Conservation (phyloP, 2,113 vertebrate species). For the Tretioscincus oriximinensis region DNA sequence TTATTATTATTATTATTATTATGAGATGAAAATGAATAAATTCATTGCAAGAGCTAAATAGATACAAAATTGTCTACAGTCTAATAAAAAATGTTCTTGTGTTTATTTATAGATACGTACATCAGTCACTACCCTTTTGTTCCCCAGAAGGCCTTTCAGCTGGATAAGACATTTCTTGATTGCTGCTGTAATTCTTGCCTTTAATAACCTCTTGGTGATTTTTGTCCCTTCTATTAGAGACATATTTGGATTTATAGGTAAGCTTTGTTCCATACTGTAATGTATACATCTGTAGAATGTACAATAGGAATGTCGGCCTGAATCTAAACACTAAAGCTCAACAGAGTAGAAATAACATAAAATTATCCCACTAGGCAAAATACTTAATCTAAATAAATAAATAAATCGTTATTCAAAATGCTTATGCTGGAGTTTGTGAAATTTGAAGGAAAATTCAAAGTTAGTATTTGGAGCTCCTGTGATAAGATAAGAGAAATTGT, state of each 20-base stretch:
- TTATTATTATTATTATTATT: too few relatives aligned
- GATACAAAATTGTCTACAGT: not conserved
- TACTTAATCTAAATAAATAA: not conserved
- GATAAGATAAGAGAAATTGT: too few relatives aligned
- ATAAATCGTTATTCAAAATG: not conserved
- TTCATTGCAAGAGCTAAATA: conserved; percentile 25
- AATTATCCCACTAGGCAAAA: not conserved
- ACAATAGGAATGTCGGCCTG: not conserved
- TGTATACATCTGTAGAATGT: not conserved
- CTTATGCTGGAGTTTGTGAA: not conserved
- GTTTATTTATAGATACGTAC: conserved; percentile 85
- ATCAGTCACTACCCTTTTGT: conserved; percentile 86
- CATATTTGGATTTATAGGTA: conserved; percentile 98
- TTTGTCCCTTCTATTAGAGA: conserved; percentile 96
- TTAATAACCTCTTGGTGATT: conserved; percentile 92
- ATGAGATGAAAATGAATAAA: not conserved
- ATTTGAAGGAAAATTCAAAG: not conserved
- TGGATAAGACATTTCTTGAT: conserved; percentile 90
- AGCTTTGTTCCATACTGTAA: conserved; percentile 52
- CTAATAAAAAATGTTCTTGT: conserved; percentile 24
- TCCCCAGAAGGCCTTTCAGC: conserved; percentile 88
- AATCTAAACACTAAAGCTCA: not conserved
- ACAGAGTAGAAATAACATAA: not conserved
- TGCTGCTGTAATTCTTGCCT: conserved; percentile 80
- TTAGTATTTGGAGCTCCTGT: too few relatives aligned